Conservation (phyloP, 1,140 invertebrate species). For the Dreissena rostriformis region DNA sequence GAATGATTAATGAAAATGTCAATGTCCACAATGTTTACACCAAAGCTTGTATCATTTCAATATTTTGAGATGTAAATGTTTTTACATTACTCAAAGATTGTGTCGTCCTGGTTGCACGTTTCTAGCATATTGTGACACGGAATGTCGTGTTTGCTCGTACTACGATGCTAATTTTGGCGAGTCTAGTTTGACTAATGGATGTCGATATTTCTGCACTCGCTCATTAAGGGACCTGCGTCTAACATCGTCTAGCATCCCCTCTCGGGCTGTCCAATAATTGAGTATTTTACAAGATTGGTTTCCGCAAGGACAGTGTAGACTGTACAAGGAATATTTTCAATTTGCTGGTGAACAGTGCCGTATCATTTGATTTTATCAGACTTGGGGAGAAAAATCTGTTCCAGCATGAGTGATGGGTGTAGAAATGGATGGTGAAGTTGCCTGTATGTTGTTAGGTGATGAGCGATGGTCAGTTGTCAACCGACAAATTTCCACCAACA, state of each 20-base stretch:
- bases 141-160: conserved; percentile 44
- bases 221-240: conserved; percentile 22
- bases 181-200: conserved; percentile 46
- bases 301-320: conserved; percentile 12
- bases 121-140: conserved; percentile 1
- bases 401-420: background rate
- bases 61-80: background rate
- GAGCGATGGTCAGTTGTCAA: background rate
- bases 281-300: conserved; percentile 54
- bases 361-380: conserved; percentile 51
- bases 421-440: background rate
- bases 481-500: background rate
- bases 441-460: background rate
- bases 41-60: background rate
- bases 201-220: conserved; percentile 27
- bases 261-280: conserved; percentile 28
- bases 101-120: background rate
- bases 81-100: background rate
- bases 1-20: background rate
- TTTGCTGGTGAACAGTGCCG: conserved; percentile 36
- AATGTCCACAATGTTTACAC: background rate
- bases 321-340: conserved; percentile 48
- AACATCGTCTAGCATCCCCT: no score
- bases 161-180: conserved; percentile 31
- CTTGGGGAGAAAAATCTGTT: background rate